Percentiles rank a stretch among this genome's conserved stretches.
Conservation (phyloP, 2,113 vertebrate species). For the Rhinoderma darwinii region DNA sequence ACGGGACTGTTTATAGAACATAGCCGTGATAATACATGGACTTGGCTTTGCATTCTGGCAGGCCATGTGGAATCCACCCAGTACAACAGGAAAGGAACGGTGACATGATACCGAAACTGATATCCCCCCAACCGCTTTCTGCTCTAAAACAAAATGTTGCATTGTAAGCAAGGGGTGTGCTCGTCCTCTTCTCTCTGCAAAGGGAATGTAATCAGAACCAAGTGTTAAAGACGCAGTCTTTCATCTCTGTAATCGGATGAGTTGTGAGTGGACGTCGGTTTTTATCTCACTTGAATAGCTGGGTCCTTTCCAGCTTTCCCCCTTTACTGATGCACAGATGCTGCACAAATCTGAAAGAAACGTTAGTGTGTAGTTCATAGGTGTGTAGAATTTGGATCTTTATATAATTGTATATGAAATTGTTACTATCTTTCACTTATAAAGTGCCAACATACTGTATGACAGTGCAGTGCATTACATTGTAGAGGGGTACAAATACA, state of each 20-base stretch:
- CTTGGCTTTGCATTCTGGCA: conserved; percentile 54
- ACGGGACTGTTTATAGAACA: conserved; percentile 54
- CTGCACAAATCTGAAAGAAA: conserved; percentile 25
- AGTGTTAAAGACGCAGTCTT: conserved; percentile 45
- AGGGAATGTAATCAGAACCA: conserved; percentile 39
- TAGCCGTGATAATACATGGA: conserved; percentile 53
- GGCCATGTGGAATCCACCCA: conserved; percentile 48
- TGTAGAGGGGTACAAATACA: background rate
- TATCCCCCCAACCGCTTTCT: conserved; percentile 47
- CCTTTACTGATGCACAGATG: conserved; percentile 3
- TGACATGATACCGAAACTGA: conserved; percentile 54
- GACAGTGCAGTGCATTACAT: too few species aligned
- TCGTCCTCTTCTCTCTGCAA: conserved; percentile 31
- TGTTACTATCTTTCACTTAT: too few species aligned
- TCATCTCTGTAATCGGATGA: conserved; percentile 50
- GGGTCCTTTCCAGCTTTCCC: conserved; percentile 12
- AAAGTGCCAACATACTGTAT: too few species aligned
- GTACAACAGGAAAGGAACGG: conserved; percentile 54
- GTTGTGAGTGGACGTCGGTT: conserved; percentile 25
- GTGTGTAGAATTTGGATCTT: background rate
- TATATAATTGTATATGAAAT: background rate
- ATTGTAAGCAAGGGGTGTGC: conserved; percentile 54
- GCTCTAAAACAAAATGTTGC: conserved; percentile 55
- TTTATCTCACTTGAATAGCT: conserved; percentile 37
- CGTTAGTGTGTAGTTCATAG: too few species aligned